Conservation (phyloP, 2,888 invertebrate species). For the Acanthosoma haemorrhoidale region DNA sequence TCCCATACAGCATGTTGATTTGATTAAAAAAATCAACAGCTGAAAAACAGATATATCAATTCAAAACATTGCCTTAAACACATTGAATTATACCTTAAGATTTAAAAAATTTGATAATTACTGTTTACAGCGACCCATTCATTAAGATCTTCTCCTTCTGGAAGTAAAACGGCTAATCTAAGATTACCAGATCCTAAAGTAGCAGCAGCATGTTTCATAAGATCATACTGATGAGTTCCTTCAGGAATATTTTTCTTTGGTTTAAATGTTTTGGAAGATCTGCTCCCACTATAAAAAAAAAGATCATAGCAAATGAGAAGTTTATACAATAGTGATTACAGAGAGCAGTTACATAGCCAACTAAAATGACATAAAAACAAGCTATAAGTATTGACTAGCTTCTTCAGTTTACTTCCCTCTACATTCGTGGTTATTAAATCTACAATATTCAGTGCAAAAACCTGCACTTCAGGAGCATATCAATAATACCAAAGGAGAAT, state of each 20-base stretch:
- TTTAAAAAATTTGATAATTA: slow-evolving; percentile 50
- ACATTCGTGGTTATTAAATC: no score
- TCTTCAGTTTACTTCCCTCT: no score
- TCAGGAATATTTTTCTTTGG: slow-evolving; percentile 98
- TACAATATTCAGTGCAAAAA: no score
- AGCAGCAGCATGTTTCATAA: slow-evolving; percentile 98
- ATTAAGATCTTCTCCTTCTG: slow-evolving; percentile 97
- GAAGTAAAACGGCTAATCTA: slow-evolving; percentile 89
- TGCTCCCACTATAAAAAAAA: slow-evolving; percentile 62
- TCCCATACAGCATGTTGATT: slow-evolving; percentile 99
- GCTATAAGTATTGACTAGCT: no score
- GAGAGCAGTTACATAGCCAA: no score
- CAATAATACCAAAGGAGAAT: no score
- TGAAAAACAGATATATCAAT: slow-evolving; percentile 49
- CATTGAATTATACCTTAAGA: neutral
- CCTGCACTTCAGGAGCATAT: no score
- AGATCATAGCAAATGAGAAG: neutral
- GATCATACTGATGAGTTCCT: slow-evolving; percentile 96
- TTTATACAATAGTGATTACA: neutral
- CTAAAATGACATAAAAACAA: no score
- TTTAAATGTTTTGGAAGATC: slow-evolving; percentile 95
- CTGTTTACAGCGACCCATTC: slow-evolving; percentile 99
- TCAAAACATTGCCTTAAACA: neutral
- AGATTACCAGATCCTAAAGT: slow-evolving; percentile 96
- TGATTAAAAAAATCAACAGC: slow-evolving; percentile 99